Evolutionary conservation across 2,888 invertebrate species (phyloP).

Genomic region (Epicampocera succincta): DNA sequence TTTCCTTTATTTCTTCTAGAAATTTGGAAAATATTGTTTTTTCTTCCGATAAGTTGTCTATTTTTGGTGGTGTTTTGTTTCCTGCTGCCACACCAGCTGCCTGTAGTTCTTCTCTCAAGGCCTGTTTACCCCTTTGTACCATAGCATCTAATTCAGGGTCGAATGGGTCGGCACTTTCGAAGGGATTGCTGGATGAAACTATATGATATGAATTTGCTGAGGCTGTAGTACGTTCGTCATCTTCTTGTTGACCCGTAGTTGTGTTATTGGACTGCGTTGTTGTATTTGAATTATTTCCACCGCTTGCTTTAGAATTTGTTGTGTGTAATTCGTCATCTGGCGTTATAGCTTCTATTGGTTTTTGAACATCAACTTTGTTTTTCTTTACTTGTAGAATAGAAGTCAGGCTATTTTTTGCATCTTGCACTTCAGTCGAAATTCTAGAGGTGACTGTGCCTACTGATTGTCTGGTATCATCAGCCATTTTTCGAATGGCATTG

Average conservation of each 20-base stretch:
- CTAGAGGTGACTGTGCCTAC: conserved; percentile 71
- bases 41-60: conserved; percentile 70
- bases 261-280: conserved; percentile 63
- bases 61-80: conserved; percentile 56
- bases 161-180: conserved; percentile 70
- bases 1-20: conserved; percentile 75
- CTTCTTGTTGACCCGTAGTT: conserved; percentile 72
- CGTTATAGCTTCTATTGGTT: conserved; percentile 54
- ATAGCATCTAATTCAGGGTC: conserved; percentile 75
- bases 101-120: conserved; percentile 74
- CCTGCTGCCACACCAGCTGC: conserved; percentile 69
- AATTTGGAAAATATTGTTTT: conserved; percentile 78
- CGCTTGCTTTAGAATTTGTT: conserved; percentile 54
- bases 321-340: conserved; percentile 33
- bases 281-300: conserved; percentile 65
- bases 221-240: conserved; percentile 80
- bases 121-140: conserved; percentile 73
- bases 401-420: conserved; percentile 76
- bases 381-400: conserved; percentile 77
- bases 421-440: conserved; percentile 75
- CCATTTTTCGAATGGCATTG: conserved; percentile 74
- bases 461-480: conserved; percentile 68
- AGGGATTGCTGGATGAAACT: conserved; percentile 73
- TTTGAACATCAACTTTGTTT: conserved; percentile 71
- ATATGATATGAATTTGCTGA: conserved; percentile 80